Evolutionary conservation across 2,797 vertebrate genomes (phyloP).

Genomic region (Arrhamphus sclerolepis): DNA sequence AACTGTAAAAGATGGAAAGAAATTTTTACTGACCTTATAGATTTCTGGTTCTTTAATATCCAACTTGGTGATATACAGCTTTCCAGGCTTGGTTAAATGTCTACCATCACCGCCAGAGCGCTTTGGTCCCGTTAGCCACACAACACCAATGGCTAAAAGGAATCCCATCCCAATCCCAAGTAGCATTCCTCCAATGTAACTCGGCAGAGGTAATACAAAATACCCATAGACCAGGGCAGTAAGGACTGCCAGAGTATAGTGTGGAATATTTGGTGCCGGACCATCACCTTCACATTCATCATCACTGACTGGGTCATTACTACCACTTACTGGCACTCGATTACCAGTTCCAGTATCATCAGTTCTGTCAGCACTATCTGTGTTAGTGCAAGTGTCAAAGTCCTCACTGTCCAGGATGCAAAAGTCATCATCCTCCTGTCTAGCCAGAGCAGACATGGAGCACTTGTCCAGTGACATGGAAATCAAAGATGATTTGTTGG

Average conservation of each 20-base stretch:
- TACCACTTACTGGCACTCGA: slow-evolving; percentile 48
- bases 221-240: slow-evolving; percentile 88
- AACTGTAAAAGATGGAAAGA: neutral
- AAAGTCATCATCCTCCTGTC: slow-evolving; percentile 95
- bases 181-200: slow-evolving; percentile 87
- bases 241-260: slow-evolving; percentile 85
- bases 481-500: slow-evolving; percentile 51
- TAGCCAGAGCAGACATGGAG: slow-evolving; percentile 88
- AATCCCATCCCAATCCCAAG: slow-evolving; percentile 91
- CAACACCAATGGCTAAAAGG: slow-evolving; percentile 87
- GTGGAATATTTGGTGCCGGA: slow-evolving; percentile 79
- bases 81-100: slow-evolving; percentile 56
- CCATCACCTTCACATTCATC: slow-evolving; percentile 78
- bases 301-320: slow-evolving; percentile 70
- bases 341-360: slow-evolving; percentile 35
- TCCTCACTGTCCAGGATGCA: slow-evolving; percentile 92
- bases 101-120: slow-evolving; percentile 61
- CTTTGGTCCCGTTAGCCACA: slow-evolving; percentile 90
- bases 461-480: slow-evolving; percentile 84
- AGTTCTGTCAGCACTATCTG: slow-evolving; percentile 68
- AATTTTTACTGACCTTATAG: slow-evolving; percentile 88
- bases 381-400: slow-evolving; percentile 85
- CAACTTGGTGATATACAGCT: slow-evolving; percentile 71
- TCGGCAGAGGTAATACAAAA: slow-evolving; percentile 91
- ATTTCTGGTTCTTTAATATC: slow-evolving; percentile 93